Evolutionary conservation across 2,113 vertebrate genomes (phyloP).

Genomic region (Drymodes brunneopygia): DNA sequence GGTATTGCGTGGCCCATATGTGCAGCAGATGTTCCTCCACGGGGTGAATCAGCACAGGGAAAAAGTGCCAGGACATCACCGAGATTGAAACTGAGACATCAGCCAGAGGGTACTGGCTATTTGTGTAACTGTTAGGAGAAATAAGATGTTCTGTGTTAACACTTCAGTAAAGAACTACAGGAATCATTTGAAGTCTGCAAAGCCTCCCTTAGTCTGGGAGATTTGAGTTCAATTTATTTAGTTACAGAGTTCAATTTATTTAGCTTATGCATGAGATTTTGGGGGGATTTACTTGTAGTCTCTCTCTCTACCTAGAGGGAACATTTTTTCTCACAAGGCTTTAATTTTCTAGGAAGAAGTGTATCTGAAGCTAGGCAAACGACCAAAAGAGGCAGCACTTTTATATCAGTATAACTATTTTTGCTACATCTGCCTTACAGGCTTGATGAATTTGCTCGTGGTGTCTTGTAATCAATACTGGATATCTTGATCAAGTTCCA

Average conservation of each 20-base stretch:
- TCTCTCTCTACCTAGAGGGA: neutral
- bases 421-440: neutral
- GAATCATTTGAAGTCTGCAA: constrained; percentile 27
- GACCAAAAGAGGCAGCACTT: neutral
- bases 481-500: neutral
- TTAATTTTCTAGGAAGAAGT: neutral
- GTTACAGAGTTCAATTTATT: constrained; percentile 1
- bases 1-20: neutral
- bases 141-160: constrained; percentile 26
- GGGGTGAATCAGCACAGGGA: neutral
- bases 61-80: neutral
- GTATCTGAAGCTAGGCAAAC: neutral
- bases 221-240: constrained; percentile 43
- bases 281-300: neutral
- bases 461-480: neutral
- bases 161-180: constrained; percentile 14
- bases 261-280: constrained; percentile 34
- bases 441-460: neutral
- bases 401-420: neutral
- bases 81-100: neutral
- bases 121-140: neutral
- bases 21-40: neutral
- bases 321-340: neutral
- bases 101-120: neutral
- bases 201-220: constrained; percentile 15